Evolutionary conservation across 1,140 invertebrate species (phyloP).

Genomic region (Rhopalosiphum padi): DNA sequence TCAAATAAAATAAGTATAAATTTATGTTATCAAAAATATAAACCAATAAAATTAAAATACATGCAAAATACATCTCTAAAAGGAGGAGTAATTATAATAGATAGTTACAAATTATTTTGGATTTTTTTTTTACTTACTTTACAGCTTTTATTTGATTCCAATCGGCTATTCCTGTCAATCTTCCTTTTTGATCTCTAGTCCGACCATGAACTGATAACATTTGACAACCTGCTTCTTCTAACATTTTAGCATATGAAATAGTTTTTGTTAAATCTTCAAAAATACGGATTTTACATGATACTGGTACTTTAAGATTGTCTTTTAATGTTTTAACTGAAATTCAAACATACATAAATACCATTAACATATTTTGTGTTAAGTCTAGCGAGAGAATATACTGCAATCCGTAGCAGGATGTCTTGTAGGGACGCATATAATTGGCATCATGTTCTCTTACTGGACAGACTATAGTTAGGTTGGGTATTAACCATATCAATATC

Average conservation of each 20-base stretch:
- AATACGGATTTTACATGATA: conserved; percentile 95
- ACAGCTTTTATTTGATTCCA: conserved; percentile 94
- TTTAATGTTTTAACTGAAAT: conserved; percentile 74
- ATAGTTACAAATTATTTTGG: neutral
- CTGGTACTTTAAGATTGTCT: conserved; percentile 78
- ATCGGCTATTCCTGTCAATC: conserved; percentile 90
- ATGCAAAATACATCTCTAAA: too few species aligned
- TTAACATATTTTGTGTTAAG: neutral
- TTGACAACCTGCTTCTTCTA: conserved; percentile 91
- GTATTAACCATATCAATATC: neutral
- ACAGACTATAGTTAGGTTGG: neutral
- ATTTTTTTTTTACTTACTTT: conserved; percentile 68
- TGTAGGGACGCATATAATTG: too few species aligned
- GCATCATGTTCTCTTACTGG: too few species aligned
- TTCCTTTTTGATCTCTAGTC: conserved; percentile 95
- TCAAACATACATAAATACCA: conserved; percentile 56
- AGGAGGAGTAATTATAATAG: neutral
- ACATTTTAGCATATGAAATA: conserved; percentile 90
- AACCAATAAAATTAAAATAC: too few species aligned
- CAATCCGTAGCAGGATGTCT: too few species aligned
- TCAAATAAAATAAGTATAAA: too few species aligned
- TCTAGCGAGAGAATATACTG: too few species aligned
- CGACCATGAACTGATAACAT: conserved; percentile 95
- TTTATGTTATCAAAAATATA: too few species aligned
- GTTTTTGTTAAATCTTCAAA: conserved; percentile 90